Percentiles rank a stretch among this genome's conserved stretches.
Conservation (phyloP, 64 coral and sea anemone genomes). For the Pachyseris speciosa region DNA sequence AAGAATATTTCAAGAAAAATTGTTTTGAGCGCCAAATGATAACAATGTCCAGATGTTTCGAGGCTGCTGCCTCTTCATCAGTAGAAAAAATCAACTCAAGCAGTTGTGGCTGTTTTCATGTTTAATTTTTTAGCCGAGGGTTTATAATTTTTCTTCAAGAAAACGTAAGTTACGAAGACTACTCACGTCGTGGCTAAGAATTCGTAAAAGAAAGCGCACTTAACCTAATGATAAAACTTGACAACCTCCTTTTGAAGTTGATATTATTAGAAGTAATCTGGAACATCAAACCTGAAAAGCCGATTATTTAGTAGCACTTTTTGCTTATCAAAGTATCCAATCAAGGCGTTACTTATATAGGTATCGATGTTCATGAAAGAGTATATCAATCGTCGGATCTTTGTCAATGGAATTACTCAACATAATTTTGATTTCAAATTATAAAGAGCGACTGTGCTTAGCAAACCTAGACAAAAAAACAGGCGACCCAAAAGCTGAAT, state of each 20-base stretch:
- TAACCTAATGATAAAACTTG: not conserved
- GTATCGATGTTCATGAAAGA: not conserved
- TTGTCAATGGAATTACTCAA: not conserved
- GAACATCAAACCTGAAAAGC: not conserved
- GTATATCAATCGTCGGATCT: not conserved
- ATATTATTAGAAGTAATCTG: not conserved
- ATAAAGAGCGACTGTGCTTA: not conserved
- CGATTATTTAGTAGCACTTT: not conserved
- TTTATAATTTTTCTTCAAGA: too few relatives aligned
- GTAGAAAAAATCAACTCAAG: too few relatives aligned
- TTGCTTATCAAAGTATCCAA: not conserved
- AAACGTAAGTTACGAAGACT: too few relatives aligned
- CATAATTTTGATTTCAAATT: not conserved
- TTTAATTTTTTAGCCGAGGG: too few relatives aligned
- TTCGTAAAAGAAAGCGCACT: too few relatives aligned
- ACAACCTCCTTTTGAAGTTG: not conserved
- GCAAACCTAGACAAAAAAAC: not conserved
- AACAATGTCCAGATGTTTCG: too few relatives aligned
- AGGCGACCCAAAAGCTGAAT: too few relatives aligned
- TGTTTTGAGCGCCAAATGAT: too few relatives aligned
- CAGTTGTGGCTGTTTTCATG: too few relatives aligned
- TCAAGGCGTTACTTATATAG: not conserved
- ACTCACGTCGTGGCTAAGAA: too few relatives aligned
- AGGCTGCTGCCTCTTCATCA: too few relatives aligned
- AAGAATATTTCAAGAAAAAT: too few relatives aligned